Base-by-base conservation (phyloP, 2,797 vertebrate species). In the Bufotes viridis region DNA sequence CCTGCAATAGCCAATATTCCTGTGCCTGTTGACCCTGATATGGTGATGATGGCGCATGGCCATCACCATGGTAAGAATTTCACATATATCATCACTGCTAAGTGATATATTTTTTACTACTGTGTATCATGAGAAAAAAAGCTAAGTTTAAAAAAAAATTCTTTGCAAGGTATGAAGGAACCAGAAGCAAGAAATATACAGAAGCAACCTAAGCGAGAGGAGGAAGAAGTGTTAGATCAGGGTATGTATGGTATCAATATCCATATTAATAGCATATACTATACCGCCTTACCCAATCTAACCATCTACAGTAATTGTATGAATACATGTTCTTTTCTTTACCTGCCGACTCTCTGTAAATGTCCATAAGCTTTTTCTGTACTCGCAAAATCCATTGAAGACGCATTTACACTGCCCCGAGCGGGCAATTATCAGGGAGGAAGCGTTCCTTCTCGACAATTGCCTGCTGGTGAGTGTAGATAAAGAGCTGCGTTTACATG, bases 1-100 rank as follows among this genome's bases (percentile, higher is more conserved):
- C 98, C 98, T 0, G 90, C 94, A 17, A 97, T 98, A 89, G 97
- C 98, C 90, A 98, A 95, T 90, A 90, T 96, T 80, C 97, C 97
- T 86, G 95, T 99, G 81, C 72, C 93, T 0, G 95, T 97, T 84
- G 94, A 92, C 80, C 91, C 97, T 17, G 96, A 94, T 74, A 93
- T 96, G 94, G 91, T 94, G 90, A 94, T 96, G 90, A 96, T 96
- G 96, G 93, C 93, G 82, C 97, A 97, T 24, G 94, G 92, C 22
- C 93, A 96, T 82, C 94, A 95, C 88, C 92, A 93, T 94, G 95
- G 96, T 96, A 90, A 93, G 90, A 42, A 60, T 8, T 4, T 60
- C 26, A 69, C 1, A 24, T 14, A 14, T 14, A 15, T 13, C 61
- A 26, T 24, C 42, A 24, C 17, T 15, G 61, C 17, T 74, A 49